Conservation (phyloP, 2,888 invertebrate genomes). For the Eristalinus sepulchralis region DNA sequence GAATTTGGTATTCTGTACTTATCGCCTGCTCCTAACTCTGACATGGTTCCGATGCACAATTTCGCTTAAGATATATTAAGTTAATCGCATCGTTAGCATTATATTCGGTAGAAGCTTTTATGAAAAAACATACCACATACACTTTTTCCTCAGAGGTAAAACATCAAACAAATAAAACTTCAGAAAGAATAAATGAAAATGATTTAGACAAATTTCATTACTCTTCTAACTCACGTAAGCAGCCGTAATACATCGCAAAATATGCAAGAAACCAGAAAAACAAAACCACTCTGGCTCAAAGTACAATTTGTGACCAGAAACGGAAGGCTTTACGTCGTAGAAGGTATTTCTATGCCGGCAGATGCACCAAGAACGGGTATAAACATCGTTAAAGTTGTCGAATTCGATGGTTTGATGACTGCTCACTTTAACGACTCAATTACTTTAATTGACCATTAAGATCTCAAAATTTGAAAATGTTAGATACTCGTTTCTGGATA, state of each 20-base stretch:
- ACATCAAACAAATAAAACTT: too few species aligned
- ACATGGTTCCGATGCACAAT: too few species aligned
- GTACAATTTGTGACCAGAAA: neutral
- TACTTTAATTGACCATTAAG: neutral
- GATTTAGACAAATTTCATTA: too few species aligned
- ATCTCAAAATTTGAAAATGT: neutral
- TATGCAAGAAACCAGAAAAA: neutral
- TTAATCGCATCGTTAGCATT: too few species aligned
- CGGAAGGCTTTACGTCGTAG: neutral
- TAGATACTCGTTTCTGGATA: neutral
- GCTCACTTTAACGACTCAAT: neutral
- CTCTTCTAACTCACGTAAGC: too few species aligned
- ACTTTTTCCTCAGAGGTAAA: too few species aligned
- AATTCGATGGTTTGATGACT: neutral
- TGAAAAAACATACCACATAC: too few species aligned
- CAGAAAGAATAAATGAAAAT: too few species aligned
- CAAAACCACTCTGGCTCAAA: neutral
- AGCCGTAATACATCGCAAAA: neutral
- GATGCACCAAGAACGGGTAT: neutral
- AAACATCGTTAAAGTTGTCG: neutral
- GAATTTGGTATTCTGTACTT: too few species aligned
- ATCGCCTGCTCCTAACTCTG: too few species aligned
- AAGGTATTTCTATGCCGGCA: neutral
- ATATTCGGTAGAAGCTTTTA: too few species aligned
- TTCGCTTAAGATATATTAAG: too few species aligned